phyloP scores from a whole-genome alignment of 2,113 vertebrate species.

The Bubalus kerabau region DNA sequence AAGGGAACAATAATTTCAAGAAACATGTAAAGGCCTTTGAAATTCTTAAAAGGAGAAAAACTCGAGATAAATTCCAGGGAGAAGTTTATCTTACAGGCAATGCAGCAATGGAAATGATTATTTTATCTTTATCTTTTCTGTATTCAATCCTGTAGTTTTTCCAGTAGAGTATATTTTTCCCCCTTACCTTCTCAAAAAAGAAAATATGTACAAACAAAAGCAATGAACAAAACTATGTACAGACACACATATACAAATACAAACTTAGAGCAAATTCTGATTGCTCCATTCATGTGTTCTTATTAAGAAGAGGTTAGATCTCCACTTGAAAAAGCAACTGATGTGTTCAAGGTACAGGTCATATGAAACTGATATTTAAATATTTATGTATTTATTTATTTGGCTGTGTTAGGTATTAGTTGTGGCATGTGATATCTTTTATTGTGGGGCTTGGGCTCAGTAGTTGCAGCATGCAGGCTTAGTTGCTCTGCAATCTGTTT shows the following conservation, averaged over 20 bases:
- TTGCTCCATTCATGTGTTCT: background rate
- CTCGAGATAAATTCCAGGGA: background rate
- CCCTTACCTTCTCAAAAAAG: background rate
- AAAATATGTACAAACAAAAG: background rate
- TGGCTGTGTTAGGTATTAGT: background rate
- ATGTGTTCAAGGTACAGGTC: background rate
- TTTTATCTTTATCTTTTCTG: background rate
- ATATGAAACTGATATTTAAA: background rate
- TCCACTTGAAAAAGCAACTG: background rate
- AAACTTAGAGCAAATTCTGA: background rate
- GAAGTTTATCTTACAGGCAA: background rate
- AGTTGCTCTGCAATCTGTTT: background rate
- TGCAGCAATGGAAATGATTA: background rate
- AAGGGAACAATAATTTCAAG: background rate
- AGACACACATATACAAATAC: background rate
- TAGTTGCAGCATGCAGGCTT: background rate
- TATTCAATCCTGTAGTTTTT: background rate
- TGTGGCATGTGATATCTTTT: background rate
- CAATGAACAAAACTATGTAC: background rate
- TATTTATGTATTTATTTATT: background rate
- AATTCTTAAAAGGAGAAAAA: background rate
- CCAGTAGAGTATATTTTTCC: background rate
- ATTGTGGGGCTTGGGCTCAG: background rate
- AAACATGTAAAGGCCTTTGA: background rate
- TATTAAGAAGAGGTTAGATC: background rate